These are phyloP conservation scores for Monomorium pharaonis DNA, from an alignment of 1,140 invertebrate genomes.

Conservation along the genomic window DNA sequence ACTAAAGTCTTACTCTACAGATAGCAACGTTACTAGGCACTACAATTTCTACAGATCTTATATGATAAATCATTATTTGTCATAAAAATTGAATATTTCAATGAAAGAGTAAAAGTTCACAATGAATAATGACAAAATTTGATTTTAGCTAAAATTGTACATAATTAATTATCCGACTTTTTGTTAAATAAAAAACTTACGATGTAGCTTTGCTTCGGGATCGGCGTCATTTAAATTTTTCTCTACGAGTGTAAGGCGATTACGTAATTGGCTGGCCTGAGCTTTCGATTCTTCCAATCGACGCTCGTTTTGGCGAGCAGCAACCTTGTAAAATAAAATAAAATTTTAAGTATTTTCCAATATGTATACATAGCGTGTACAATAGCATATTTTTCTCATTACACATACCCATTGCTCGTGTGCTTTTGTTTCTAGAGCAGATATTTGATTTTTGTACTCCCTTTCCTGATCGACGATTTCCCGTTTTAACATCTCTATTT, in stretches of 20 bases:
- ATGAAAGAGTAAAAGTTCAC: background rate
- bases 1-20: constrained; percentile 17
- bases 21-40: constrained; percentile 12
- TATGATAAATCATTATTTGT: constrained; percentile 1
- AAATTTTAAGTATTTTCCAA: background rate
- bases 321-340: constrained; percentile 82
- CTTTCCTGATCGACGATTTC: constrained; percentile 93
- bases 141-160: background rate
- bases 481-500: constrained; percentile 90
- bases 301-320: constrained; percentile 90
- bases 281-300: constrained; percentile 91
- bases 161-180: background rate
- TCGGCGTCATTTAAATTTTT: constrained; percentile 84
- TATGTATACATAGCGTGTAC: background rate
- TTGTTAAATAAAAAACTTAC: constrained; percentile 78
- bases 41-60: constrained; percentile 5
- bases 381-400: background rate
- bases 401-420: constrained; percentile 90
- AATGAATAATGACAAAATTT: background rate
- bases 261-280: constrained; percentile 90
- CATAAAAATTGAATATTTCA: background rate
- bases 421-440: constrained; percentile 90
- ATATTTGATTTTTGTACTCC: constrained; percentile 90
- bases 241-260: constrained; percentile 88
- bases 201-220: constrained; percentile 81